phyloP scores from a whole-genome alignment of 1,140 invertebrate genomes.

The Sminthurinus signatus region DNA sequence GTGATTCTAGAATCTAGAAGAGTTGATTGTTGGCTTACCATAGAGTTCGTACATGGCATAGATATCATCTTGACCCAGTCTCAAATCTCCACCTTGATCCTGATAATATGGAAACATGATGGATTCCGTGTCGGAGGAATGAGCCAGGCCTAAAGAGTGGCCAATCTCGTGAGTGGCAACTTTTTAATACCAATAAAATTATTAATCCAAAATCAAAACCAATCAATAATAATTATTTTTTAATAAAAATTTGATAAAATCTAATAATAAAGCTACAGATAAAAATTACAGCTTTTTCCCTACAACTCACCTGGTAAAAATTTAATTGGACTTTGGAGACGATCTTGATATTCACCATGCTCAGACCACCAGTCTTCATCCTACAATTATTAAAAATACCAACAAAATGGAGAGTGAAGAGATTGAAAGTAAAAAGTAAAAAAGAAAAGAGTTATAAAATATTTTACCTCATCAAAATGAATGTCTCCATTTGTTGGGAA shows the following conservation, averaged over 20 bases:
- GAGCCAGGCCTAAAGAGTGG: conserved; percentile 81
- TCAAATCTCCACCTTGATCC: conserved; percentile 51
- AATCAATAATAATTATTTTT: neutral
- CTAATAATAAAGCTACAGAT: too few relatives aligned
- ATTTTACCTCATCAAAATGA: conserved; percentile 89
- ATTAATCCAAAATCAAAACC: neutral
- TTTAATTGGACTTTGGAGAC: neutral
- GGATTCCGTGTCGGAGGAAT: conserved; percentile 74
- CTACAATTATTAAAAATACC: too few relatives aligned
- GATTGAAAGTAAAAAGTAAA: too few relatives aligned
- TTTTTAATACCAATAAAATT: too few relatives aligned
- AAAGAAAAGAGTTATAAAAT: too few relatives aligned
- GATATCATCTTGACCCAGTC: conserved; percentile 79
- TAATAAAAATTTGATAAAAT: conserved; percentile 52
- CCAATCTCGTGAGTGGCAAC: conserved; percentile 92
- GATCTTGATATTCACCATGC: too few relatives aligned
- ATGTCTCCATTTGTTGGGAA: conserved; percentile 79
- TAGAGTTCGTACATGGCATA: conserved; percentile 79
- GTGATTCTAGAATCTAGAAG: too few relatives aligned
- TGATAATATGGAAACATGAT: conserved; percentile 94
- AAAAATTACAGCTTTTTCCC: too few relatives aligned
- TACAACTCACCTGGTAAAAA: neutral
- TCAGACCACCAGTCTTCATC: too few relatives aligned
- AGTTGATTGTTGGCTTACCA: conserved; percentile 54
- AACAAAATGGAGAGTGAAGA: too few relatives aligned